Conservation (phyloP, 2,113 vertebrate genomes). For the Thymallus thymallus region DNA sequence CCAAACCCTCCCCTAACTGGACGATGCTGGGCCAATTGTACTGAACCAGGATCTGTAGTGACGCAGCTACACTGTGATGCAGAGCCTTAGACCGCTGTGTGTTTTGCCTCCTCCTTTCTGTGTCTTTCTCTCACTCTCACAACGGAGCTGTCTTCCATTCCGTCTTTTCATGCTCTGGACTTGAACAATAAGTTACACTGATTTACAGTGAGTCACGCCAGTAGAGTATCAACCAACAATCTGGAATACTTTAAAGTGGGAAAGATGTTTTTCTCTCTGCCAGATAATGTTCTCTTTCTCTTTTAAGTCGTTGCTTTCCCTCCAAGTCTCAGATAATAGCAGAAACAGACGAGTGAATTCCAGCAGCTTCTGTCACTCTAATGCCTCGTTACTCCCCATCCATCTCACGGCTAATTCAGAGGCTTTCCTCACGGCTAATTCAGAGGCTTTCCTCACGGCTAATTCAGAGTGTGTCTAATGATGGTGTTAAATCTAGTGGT, state of each 20-base stretch:
- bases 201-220: neutral
- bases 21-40: no score
- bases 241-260: neutral
- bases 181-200: neutral
- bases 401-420: constrained; percentile 17
- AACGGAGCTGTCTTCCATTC: no score
- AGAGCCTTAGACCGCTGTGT: no score
- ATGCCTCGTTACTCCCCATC: neutral
- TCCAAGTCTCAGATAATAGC: neutral
- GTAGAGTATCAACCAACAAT: neutral
- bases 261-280: neutral
- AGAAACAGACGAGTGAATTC: constrained; percentile 6
- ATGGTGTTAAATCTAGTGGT: no score
- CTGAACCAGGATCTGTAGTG: no score
- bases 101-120: neutral
- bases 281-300: constrained; percentile 10
- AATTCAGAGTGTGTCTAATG: constrained; percentile 14
- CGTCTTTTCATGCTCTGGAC: neutral
- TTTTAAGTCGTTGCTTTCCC: constrained; percentile 9
- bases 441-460: constrained; percentile 33
- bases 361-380: neutral
- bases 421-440: constrained; percentile 39
- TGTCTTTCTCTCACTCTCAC: neutral
- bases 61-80: no score
- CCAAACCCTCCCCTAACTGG: no score